Evolutionary conservation across 1,140 invertebrate genomes (phyloP), one percentile per base, ranked within the genome.

Genomic region (Cardiocondyla obscurior): DNA sequence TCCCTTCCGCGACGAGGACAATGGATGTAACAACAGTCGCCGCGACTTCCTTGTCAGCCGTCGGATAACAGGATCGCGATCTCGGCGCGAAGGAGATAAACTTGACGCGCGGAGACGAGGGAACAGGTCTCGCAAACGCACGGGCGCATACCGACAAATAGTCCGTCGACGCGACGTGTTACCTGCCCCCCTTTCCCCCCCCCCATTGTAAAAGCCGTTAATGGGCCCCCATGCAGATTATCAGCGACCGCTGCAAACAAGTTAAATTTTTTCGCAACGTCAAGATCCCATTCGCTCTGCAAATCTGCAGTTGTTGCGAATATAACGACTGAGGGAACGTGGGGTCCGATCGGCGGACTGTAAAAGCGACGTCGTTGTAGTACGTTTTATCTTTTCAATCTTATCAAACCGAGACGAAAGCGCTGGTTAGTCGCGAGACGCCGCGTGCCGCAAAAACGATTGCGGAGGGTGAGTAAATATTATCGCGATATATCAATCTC

Each of bases 201-300:
- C n/a, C 51, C 36, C 44, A 70, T 87, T 76, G 74, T 86, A 81
- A 69, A 62, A 60, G 53, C 49, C 77, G 44, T 67, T 83, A 83
- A 86, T 86, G 53, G 67, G n/a, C n/a, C n/a, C n/a, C 16, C 46
- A 60, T 65, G 82, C 82, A 51, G 46, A 65, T 84, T 81, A 84
- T 76, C 70, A 72, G 55, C 44, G 33, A 36, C 67, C 42, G 55
- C 83, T 51, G 53, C 67, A 79, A 62, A 73, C 84, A 57, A 46
- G 49, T 39, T 22, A 58, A 46, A 64, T 65, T 82, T 84, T 86
- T 86, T 81, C 81, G 86, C 53, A 60, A 84, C 33, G 81, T 84
- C 84, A 72, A n/a, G 12, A 16, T 30, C 5, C 30, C 58, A 22
- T 49, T 28, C 22, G 39, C 65, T 85, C 83, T 65, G 72, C 84